Conservation (phyloP, 1,140 invertebrate genomes). For the Aplysia californica region DNA sequence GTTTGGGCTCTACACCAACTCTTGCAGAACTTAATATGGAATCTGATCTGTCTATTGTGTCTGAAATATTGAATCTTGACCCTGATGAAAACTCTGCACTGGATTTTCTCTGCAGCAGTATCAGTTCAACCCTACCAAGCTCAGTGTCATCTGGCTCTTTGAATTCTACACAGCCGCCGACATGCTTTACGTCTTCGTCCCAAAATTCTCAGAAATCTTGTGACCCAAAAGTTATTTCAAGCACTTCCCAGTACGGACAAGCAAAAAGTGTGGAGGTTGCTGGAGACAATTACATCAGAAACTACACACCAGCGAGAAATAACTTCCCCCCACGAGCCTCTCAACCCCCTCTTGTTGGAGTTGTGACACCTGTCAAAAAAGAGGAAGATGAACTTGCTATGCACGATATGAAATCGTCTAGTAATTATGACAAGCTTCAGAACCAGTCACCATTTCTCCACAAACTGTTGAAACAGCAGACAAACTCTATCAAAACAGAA, state of each 20-base stretch:
- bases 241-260: too few species aligned
- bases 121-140: too few species aligned
- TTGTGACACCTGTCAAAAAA: conserved; percentile 16
- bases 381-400: neutral
- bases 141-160: too few species aligned
- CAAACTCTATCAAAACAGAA: neutral
- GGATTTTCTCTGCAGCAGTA: conserved; percentile 8
- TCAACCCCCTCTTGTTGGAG: conserved; percentile 7
- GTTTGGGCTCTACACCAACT: neutral
- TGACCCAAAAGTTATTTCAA: too few species aligned
- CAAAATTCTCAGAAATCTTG: too few species aligned
- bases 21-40: conserved; percentile 4
- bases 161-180: too few species aligned
- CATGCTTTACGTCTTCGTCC: too few species aligned
- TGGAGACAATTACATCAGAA: neutral
- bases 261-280: neutral
- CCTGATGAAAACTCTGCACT: too few species aligned
- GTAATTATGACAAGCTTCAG: neutral
- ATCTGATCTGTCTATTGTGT: neutral
- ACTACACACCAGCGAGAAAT: neutral
- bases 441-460: neutral
- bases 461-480: neutral
- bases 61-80: neutral
- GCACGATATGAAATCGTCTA: neutral
- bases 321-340: neutral